These are phyloP conservation scores for Flexamia atlantica DNA, from an alignment of 2,888 invertebrate species.

Conservation along the genomic window DNA sequence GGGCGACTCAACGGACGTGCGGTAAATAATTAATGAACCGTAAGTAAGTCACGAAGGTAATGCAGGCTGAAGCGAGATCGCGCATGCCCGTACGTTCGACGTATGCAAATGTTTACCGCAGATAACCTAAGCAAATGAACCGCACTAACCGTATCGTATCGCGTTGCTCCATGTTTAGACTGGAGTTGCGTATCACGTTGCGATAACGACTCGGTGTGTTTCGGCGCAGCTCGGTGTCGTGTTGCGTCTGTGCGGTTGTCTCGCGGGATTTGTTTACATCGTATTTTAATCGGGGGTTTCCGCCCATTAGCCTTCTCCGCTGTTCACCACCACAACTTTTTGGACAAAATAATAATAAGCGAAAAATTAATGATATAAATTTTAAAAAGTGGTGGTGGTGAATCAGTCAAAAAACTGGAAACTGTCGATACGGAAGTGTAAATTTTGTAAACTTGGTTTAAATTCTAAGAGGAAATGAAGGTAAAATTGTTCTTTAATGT, in stretches of 20 bases:
- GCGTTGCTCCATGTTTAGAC: not conserved
- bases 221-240: not conserved
- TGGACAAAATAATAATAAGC: too few relatives aligned
- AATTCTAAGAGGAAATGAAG: too few relatives aligned
- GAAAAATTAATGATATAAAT: too few relatives aligned
- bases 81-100: not conserved
- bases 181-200: not conserved
- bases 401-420: too few relatives aligned
- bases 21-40: slow-evolving; percentile 6
- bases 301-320: too few relatives aligned
- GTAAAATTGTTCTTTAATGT: too few relatives aligned
- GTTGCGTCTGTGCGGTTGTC: not conserved
- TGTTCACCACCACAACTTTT: too few relatives aligned
- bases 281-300: too few relatives aligned
- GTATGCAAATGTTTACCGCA: slow-evolving; percentile 14
- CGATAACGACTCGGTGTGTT: not conserved
- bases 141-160: not conserved
- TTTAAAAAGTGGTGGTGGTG: too few relatives aligned
- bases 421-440: too few relatives aligned
- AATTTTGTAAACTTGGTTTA: too few relatives aligned
- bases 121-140: not conserved
- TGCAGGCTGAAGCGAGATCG: not conserved
- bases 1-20: not conserved
- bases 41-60: not conserved
- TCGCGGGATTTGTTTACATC: not conserved